phyloP scores from a whole-genome alignment of 2,113 vertebrate species.

The Strix aluco region DNA sequence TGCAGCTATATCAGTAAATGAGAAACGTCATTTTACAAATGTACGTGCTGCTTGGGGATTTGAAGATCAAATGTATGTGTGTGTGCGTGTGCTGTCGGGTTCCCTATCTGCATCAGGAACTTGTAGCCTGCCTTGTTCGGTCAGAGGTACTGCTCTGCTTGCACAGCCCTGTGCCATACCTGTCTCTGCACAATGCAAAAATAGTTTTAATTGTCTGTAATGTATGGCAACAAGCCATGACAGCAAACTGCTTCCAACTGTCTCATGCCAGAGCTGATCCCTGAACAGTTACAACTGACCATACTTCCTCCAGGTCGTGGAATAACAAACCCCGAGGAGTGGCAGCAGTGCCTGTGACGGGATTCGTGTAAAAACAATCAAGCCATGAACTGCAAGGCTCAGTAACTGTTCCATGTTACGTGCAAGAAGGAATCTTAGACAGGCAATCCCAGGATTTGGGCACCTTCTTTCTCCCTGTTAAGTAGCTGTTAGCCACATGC shows the following conservation, averaged over 20 bases:
- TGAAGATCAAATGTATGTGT: not conserved
- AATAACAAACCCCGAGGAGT: fast-evolving
- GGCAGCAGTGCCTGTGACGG: not conserved
- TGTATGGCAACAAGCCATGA: not conserved
- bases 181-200: not conserved
- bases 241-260: not conserved
- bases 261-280: not conserved
- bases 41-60: not conserved
- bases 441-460: not conserved
- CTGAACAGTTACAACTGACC: not conserved
- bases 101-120: fast-evolving
- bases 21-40: not conserved
- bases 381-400: not conserved
- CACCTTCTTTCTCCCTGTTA: not conserved
- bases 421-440: not conserved
- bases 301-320: fast-evolving
- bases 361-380: not conserved
- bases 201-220: not conserved
- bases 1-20: not conserved
- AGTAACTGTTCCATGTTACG: not conserved
- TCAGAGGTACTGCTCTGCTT: not conserved
- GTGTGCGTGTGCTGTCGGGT: not conserved
- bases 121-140: not conserved
- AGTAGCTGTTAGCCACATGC: not conserved
- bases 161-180: fast-evolving